phyloP scores from a whole-genome alignment of 2,888 invertebrate species.

The Catonia carolina region DNA sequence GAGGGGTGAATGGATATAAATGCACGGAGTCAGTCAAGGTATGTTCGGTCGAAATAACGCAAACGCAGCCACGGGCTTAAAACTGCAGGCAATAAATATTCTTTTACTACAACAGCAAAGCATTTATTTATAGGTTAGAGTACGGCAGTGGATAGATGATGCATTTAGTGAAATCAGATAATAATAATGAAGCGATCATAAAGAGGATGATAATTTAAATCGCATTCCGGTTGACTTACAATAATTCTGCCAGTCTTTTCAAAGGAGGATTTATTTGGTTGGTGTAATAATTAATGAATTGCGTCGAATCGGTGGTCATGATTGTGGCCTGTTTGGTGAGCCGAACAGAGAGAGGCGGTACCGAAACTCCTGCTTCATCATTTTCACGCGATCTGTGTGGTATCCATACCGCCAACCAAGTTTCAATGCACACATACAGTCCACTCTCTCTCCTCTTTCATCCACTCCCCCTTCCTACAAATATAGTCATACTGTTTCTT shows the following conservation, averaged over 20 bases:
- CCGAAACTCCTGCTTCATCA: constrained; percentile 6
- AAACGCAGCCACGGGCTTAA: too few species aligned
- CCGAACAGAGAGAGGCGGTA: too few species aligned
- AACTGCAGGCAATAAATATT: too few species aligned
- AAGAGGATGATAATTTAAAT: constrained; percentile 10
- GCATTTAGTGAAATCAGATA: constrained; percentile 4
- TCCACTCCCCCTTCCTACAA: background rate
- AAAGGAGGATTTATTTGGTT: constrained; percentile 4
- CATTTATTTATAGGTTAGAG: too few species aligned
- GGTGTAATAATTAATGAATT: constrained; percentile 11
- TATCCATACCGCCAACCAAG: constrained; percentile 8
- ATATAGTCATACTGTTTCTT: background rate
- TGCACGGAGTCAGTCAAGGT: too few species aligned
- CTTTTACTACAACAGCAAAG: too few species aligned
- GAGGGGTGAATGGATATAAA: too few species aligned
- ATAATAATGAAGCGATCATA: constrained; percentile 14
- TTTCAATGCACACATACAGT: background rate
- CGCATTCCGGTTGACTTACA: background rate
- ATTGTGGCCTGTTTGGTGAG: constrained; percentile 1
- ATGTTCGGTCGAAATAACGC: too few species aligned
- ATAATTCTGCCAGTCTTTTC: background rate
- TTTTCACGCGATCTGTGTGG: constrained; percentile 14
- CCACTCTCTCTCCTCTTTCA: background rate
- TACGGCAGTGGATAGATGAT: too few species aligned
- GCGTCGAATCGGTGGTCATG: constrained; percentile 4